Evolutionary conservation across 2,113 vertebrate species (phyloP).

Genomic region (Abramis brama): DNA sequence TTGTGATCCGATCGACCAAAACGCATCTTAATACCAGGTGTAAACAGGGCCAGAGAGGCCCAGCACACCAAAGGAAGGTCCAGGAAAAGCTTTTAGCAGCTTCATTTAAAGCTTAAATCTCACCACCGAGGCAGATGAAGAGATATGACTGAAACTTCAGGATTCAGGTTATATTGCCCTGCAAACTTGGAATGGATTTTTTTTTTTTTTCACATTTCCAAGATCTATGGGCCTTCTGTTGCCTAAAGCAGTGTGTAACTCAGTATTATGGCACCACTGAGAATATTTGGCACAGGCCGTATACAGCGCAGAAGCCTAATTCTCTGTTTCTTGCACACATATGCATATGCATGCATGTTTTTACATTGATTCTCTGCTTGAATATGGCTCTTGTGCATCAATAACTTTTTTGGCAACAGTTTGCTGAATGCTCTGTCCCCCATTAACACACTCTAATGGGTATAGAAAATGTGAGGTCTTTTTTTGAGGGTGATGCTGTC

Average conservation of each 20-base stretch:
- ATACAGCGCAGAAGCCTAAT: conserved; percentile 12
- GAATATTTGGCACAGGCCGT: conserved; percentile 16
- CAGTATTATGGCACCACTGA: conserved; percentile 12
- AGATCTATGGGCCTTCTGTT: conserved; percentile 27
- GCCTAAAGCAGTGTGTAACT: conserved; percentile 8
- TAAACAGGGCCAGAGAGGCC: no score
- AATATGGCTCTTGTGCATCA: neutral
- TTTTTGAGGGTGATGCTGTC: neutral
- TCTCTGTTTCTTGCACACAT: neutral
- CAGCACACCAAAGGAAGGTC: neutral
- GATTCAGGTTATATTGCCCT: neutral
- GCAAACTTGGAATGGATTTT: neutral
- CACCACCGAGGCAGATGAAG: conserved; percentile 56
- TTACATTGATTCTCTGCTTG: neutral
- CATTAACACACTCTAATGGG: neutral
- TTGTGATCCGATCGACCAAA: no score
- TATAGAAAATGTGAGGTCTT: neutral
- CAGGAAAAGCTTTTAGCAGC: neutral
- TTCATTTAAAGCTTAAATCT: conserved; percentile 45
- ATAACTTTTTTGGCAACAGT: neutral
- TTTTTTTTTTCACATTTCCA: neutral
- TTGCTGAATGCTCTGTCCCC: neutral
- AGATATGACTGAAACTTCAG: conserved; percentile 64
- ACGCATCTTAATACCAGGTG: no score
- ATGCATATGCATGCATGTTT: neutral